Base-by-base conservation (phyloP, 2,888 invertebrate genomes). In the Oscheius myriophilus region DNA sequence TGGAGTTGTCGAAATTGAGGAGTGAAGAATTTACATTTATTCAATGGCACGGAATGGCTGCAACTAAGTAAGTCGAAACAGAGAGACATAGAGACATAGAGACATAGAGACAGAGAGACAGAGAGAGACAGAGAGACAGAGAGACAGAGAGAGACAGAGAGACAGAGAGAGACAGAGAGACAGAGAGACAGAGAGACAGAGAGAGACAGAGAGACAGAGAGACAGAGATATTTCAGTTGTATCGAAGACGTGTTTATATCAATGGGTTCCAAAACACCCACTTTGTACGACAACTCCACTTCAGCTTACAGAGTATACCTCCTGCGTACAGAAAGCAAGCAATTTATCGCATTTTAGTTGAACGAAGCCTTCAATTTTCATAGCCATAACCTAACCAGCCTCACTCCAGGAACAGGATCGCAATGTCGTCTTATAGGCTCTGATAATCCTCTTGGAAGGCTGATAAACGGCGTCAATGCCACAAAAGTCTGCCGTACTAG, bases 381-480 rank as follows among this genome's bases (percentile, higher is more conserved):
- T 25, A 45, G 43, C 1, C 1, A 18, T 1, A 42, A 42, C 14
- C 43, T 58, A 11, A 42, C 25, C 21, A 43, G 58, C 45, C n/a
- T n/a, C 43, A 43, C 25, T 21, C 58, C 58, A 4, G 21, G 14
- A 43, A 45, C 42, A 21, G 21, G 45, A 4, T 18, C 43, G 12
- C 23, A 16, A 14, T 58, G 58, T 21, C 18, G 21, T 42, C 43
- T 58, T 11, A 25, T 58, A n/a, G 58, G 42, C 16, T 42, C 42
- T 7, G 58, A 58, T 26, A 58, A 58, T 58, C 58, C 58, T 12
- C 23, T 58, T 18, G 58, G 58, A 9, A 43, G 58, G 26, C 43
- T 58, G 58, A 58, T 58, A 41, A 58, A 58, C 21, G 58, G 58
- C 3, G 58, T 58, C 14, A 1, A 18, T 12, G 11, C 58, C 14